Evolutionary conservation across 1,140 invertebrate genomes (phyloP).

Genomic region (Microplitis demolitor): DNA sequence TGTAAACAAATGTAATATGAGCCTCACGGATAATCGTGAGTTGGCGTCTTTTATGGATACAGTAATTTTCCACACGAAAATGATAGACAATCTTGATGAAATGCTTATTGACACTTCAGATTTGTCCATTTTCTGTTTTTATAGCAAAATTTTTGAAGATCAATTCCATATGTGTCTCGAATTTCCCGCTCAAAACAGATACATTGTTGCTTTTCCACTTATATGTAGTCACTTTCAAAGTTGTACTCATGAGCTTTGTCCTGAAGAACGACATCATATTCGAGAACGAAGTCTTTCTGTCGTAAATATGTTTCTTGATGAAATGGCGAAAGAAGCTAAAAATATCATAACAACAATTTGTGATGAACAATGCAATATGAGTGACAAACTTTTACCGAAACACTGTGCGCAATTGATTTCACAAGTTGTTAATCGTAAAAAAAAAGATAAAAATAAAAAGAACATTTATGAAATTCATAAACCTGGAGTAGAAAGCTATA

Average conservation of each 20-base stretch:
- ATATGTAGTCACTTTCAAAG: slow-evolving; percentile 98
- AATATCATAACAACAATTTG: slow-evolving; percentile 98
- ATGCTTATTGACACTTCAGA: slow-evolving; percentile 96
- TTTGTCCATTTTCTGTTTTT: slow-evolving; percentile 96
- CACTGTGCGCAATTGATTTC: slow-evolving; percentile 91
- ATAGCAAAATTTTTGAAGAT: slow-evolving; percentile 95
- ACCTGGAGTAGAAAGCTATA: slow-evolving; percentile 92
- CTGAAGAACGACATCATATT: slow-evolving; percentile 97
- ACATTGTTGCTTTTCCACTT: slow-evolving; percentile 95
- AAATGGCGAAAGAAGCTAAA: slow-evolving; percentile 99
- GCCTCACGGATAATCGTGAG: slow-evolving; percentile 84
- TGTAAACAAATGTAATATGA: slow-evolving; percentile 79
- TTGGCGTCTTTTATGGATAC: slow-evolving; percentile 93
- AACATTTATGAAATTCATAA: slow-evolving; percentile 82
- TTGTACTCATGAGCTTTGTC: slow-evolving; percentile 97
- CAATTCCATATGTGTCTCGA: slow-evolving; percentile 99
- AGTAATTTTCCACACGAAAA: slow-evolving; percentile 95
- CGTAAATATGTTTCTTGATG: slow-evolving; percentile 96
- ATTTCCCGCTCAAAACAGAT: slow-evolving; percentile 97
- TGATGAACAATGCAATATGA: slow-evolving; percentile 94
- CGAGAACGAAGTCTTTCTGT: slow-evolving; percentile 94
- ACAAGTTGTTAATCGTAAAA: slow-evolving; percentile 85
- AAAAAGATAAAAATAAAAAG: slow-evolving; percentile 91
- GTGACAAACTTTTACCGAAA: slow-evolving; percentile 92
- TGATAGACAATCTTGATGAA: slow-evolving; percentile 98